These are phyloP conservation scores for Cottus gobio DNA, from an alignment of 2,113 vertebrate genomes.

Conservation along the genomic window DNA sequence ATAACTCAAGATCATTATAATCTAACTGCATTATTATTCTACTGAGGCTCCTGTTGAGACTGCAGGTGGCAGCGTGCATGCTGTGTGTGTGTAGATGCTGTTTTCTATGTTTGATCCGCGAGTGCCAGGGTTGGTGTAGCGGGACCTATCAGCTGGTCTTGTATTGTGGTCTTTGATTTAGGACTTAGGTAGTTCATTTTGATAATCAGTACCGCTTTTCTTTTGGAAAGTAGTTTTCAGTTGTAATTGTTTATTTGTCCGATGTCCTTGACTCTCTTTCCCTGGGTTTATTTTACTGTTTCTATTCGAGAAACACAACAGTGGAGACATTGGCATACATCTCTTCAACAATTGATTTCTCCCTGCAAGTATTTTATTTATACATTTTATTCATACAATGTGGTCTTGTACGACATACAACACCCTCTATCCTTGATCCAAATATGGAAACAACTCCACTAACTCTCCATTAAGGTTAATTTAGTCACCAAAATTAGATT, in stretches of 20 bases:
- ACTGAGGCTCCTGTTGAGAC: not conserved
- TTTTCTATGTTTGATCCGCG: not conserved
- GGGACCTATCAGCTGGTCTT: not conserved
- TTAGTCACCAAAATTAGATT: not conserved
- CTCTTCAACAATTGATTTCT: constrained; percentile 5
- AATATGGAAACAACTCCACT: not conserved
- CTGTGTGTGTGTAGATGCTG: not conserved
- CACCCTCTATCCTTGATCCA: not conserved
- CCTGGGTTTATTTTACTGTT: not conserved
- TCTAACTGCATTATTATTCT: not conserved
- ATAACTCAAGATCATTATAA: not conserved
- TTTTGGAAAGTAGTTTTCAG: not conserved
- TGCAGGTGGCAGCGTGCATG: not conserved
- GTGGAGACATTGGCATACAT: not conserved
- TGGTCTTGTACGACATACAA: not conserved
- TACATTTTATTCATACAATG: not conserved
- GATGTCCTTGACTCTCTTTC: not conserved
- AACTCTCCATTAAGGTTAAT: not conserved
- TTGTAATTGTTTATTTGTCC: not conserved
- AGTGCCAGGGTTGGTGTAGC: not conserved
- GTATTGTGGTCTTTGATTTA: not conserved
- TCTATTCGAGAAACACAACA: not conserved
- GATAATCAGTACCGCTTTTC: not conserved
- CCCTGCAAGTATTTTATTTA: too few relatives aligned
- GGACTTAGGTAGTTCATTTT: not conserved